Evolutionary conservation across 1,140 invertebrate species (phyloP), one percentile per base, ranked within the genome.

Genomic region (Drosophila paulistorum): DNA sequence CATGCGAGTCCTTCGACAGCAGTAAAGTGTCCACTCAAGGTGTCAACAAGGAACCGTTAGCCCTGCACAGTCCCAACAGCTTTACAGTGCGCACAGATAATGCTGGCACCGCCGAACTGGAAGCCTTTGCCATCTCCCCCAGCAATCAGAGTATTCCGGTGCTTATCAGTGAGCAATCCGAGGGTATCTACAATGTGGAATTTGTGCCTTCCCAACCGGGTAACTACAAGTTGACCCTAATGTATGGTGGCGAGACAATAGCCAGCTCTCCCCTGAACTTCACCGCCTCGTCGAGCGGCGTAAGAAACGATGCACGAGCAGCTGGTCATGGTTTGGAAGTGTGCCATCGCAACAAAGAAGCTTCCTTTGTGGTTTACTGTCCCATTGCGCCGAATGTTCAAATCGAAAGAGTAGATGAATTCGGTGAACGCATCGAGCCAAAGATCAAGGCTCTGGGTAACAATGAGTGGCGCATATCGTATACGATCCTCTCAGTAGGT

Each of bases 1-100:
- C 95, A 68, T 99, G 98, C 86, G 97, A 99, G 92, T 97, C 98
- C 1, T 99, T 97, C 91, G 98, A 99, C 93, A 95, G 97, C 10
- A 95, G 94, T 45, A 96, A 96, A 93, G 94, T 96, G 5, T 94
- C 94, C 74, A 91, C 96, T 23, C 94, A 95, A 66, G 95, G 96
- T 68, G 93, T 97, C 20, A 96, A 95, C 26, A 95, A 95, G 54
- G 95, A 95, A n/a, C 96, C 96, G 54, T 94, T 97, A 55, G 95
- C 96, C 26, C 94, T 97, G 17, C 96, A 97, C 74, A 97, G 97
- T 91, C 95, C 95, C 33, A 96, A 98, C 71, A 95, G 94, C 39
- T 96, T 98, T 79, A 96, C 96, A 97, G 97, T 99, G 59, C 96
- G 97, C 83, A 95, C 96, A 63, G 95, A 95, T 71, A 96, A 97